Evolutionary conservation across 2,888 invertebrate genomes (phyloP).

Genomic region (Tipula confusa): DNA sequence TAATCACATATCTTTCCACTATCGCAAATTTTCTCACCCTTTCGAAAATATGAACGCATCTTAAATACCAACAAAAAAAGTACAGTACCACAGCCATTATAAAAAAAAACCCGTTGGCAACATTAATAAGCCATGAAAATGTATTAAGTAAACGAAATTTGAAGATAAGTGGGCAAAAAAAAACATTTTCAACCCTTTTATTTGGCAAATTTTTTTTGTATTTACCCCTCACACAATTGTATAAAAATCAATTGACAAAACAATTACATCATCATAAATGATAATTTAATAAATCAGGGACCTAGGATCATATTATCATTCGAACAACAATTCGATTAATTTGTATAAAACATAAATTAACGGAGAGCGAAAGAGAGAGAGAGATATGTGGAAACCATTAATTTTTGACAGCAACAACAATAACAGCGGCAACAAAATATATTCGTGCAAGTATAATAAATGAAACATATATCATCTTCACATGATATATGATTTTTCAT

Average conservation of each 20-base stretch:
- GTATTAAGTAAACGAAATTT: background rate
- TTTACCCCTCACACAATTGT: background rate
- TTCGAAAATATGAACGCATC: background rate
- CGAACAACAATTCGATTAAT: background rate
- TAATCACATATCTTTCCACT: too few species aligned
- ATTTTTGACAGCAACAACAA: background rate
- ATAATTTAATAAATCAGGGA: background rate
- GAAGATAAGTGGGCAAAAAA: background rate
- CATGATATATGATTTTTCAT: constrained; percentile 20
- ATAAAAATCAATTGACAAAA: background rate
- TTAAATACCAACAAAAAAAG: background rate
- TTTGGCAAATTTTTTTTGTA: background rate
- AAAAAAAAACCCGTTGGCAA: background rate
- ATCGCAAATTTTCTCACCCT: background rate
- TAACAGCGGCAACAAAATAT: too few species aligned
- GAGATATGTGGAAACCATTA: background rate
- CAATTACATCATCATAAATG: constrained; percentile 20
- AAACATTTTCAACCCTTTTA: background rate
- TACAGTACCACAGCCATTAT: too few species aligned
- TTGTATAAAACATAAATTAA: background rate
- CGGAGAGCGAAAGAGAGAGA: too few species aligned
- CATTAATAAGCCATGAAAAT: background rate
- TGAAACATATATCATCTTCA: background rate
- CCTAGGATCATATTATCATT: background rate
- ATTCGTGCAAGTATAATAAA: background rate